Percentiles rank a stretch among this genome's conserved stretches.
Conservation (phyloP, 2,797 vertebrate genomes). For the Heterohyrax brucei region DNA sequence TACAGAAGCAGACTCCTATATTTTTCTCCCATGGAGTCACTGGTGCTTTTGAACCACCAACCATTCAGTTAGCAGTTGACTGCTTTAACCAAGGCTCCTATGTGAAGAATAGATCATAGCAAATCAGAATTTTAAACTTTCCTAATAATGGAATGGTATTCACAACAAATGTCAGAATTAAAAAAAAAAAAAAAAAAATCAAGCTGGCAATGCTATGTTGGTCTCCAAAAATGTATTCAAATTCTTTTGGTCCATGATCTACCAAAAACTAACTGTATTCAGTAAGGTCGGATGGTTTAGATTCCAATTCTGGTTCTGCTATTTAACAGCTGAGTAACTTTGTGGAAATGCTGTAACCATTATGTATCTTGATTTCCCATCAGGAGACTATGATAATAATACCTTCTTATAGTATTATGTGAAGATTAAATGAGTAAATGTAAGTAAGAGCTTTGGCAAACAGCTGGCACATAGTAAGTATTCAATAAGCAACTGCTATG, state of each 20-base stretch:
- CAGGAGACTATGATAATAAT: background rate
- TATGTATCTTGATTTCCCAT: conserved; percentile 31
- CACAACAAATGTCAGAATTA: conserved; percentile 1
- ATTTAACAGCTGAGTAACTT: background rate
- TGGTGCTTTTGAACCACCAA: too few relatives aligned
- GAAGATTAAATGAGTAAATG: conserved; percentile 45
- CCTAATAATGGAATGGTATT: conserved; percentile 14
- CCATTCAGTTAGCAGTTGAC: too few relatives aligned
- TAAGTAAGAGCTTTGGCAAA: conserved; percentile 23
- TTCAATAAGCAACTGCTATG: background rate
- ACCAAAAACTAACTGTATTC: conserved; percentile 15
- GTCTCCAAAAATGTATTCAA: conserved; percentile 36
- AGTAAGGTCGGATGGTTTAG: conserved; percentile 23
- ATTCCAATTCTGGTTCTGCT: conserved; percentile 44
- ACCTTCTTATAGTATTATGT: background rate
- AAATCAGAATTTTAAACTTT: conserved; percentile 55
- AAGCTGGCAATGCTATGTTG: background rate
- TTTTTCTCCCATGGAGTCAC: too few relatives aligned
- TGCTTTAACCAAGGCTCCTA: too few relatives aligned
- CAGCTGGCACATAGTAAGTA: background rate
- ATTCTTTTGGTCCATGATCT: conserved; percentile 45
- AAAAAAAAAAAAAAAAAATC: too few relatives aligned
- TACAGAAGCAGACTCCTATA: too few relatives aligned
- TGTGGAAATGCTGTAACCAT: conserved; percentile 35
- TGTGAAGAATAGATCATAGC: background rate